Evolutionary conservation across 2,888 invertebrate genomes (phyloP), one percentile per base, ranked within the genome.

Genomic region (Encarsia formosa): DNA sequence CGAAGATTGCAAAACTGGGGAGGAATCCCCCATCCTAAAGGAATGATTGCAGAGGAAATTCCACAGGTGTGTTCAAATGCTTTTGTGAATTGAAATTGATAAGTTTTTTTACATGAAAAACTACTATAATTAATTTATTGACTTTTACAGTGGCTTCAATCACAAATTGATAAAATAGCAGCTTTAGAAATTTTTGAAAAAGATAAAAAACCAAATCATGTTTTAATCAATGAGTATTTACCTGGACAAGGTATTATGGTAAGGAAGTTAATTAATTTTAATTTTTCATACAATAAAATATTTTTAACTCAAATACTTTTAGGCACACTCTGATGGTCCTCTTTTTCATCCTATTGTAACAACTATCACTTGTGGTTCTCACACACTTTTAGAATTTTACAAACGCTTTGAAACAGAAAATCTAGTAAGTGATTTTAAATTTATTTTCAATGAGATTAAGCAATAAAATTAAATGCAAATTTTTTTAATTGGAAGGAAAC

Each of bases 1-100:
- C 81, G 98, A 59, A 81, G 96, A 57, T 78, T 99, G n/a, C 95
- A 98, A 71, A 97, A 98, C 74, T 99, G 97, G 85, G 98, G 98
- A 20, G 98, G 98, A 0, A 78, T 95, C 49, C 96, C 97, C 1
- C 94, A 94, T 70, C 82, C 81, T 15, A 94, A 91, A 66, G 95
- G 94, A 52, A 93, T 98, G 91, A 83, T 98, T 58, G 85, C 89
- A 0, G 96, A 97, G 74, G 78, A 81, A 57, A 85, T 98, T 60
- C 97, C 98, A 1, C 31, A 51, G 40, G 54, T 54, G 42, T 37
- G 37, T 52, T 19, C 3, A 34, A 20, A 43, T 54, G 23, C 23
- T 50, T 43, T 41, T 29, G 18, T n/a, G n/a, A n/a, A n/a, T n/a
- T n/a, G n/a, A n/a, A n/a, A n/a, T n/a, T n/a, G 37, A 32, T 11